Base-by-base conservation (phyloP, 2,888 invertebrate genomes). In the Crossocerus cetratus region DNA sequence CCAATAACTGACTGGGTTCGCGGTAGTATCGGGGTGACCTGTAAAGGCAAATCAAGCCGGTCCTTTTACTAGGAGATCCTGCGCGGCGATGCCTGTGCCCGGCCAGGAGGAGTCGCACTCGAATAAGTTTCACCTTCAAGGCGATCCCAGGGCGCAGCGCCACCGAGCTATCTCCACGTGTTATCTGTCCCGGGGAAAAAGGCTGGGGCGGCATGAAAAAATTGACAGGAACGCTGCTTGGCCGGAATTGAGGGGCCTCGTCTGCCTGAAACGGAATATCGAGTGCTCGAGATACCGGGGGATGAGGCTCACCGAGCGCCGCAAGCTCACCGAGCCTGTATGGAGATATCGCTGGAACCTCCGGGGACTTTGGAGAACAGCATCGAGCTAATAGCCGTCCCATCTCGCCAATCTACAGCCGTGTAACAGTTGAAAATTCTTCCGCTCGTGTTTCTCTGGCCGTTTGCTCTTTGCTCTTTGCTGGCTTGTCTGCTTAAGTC, bases 381-480 rank as follows among this genome's bases (percentile, higher is more conserved):
- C 49, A 58, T 62, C 62, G 55, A 67, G 74, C 67, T 79, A 80
- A 80, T 77, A 68, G 77, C 59, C 14, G 72, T 73, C 77, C 79
- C 76, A 83, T 83, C 81, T 77, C 71, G 66, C 60, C 68, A 80
- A 78, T 80, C 67, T 82, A 80, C 71, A 72, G 69, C 57, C 63
- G 21, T 49, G 61, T 76, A 76, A 79, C 32, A 82, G 70, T 53
- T 56, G 64, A 22, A 65, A 69, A 58, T 62, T 78, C 76, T 74
- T 77, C 72, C 66, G 57, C 68, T 69, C 73, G 75, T 77, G 77
- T 77, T 70, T 75, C 70, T 45, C 70, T 79, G 71, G 66, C 59
- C 58, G 45, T 42, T 16, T 5, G 0, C 13, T 42, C 21, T 13
- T 42, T 53, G 0, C 13, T 21, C 21, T 22, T 42, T 53, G 0